These are phyloP conservation scores for Mixornis gularis DNA, from an alignment of 2,113 vertebrate genomes.

Conservation along the genomic window DNA sequence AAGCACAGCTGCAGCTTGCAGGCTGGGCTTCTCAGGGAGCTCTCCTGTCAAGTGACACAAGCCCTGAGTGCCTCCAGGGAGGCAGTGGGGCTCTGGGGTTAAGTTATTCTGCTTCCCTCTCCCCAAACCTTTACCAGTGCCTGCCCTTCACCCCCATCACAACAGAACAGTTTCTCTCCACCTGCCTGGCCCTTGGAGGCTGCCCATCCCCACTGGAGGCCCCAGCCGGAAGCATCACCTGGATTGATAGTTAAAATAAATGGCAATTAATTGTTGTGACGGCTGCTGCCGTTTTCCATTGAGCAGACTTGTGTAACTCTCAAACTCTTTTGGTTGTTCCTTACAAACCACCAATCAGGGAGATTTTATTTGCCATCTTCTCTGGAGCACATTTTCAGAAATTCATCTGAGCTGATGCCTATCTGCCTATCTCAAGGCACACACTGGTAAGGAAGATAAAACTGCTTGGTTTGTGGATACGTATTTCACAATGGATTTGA, in stretches of 20 bases:
- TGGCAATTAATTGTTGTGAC: not conserved
- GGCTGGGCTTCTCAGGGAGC: not conserved
- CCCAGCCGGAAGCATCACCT: not conserved
- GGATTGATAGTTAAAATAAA: not conserved
- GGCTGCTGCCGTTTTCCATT: not conserved
- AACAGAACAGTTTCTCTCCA: not conserved
- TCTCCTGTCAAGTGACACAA: not conserved
- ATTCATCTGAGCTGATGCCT: not conserved
- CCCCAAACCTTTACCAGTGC: not conserved
- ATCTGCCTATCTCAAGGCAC: constrained; percentile 5
- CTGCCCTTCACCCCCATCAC: not conserved
- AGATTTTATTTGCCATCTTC: not conserved
- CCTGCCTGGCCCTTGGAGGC: not conserved
- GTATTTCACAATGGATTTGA: not conserved
- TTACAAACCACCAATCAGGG: not conserved
- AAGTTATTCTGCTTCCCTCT: not conserved
- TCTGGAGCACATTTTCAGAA: not conserved
- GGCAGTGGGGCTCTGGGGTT: not conserved
- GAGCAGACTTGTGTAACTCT: not conserved
- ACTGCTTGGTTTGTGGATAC: not conserved
- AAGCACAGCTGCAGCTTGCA: not conserved
- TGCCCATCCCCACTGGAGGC: not conserved
- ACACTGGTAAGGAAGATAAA: not conserved
- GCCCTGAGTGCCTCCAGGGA: not conserved
- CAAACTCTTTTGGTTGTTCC: not conserved